Conservation (phyloP, 2,888 invertebrate genomes). For the Pheosia gnoma region DNA sequence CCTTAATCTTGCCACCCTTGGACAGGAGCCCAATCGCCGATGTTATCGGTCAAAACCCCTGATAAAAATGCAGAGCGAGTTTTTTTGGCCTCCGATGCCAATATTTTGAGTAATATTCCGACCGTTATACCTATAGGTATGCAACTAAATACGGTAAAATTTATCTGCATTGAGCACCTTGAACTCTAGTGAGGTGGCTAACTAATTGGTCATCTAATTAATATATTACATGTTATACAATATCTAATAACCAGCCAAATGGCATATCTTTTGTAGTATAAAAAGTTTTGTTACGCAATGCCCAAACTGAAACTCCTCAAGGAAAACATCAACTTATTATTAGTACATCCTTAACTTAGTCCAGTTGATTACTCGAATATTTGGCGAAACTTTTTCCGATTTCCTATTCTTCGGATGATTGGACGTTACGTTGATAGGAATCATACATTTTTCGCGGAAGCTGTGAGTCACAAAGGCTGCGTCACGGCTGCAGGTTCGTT, state of each 20-base stretch:
- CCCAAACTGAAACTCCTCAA: neutral
- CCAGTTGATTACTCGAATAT: neutral
- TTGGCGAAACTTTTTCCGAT: neutral
- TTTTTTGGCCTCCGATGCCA: neutral
- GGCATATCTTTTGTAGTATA: no score
- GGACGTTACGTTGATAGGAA: constrained; percentile 10
- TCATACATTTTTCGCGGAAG: constrained; percentile 36
- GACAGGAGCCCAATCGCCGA: neutral
- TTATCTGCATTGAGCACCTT: neutral
- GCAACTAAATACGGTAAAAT: neutral
- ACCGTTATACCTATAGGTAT: neutral
- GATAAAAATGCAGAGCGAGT: neutral
- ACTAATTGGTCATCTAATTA: no score
- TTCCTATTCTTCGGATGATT: constrained; percentile 2
- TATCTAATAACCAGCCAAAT: no score
- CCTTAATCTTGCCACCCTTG: neutral
- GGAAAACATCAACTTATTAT: neutral
- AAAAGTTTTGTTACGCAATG: no score
- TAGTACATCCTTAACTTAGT: neutral
- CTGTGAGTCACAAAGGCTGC: constrained; percentile 23
- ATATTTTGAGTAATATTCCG: neutral
- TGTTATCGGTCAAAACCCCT: neutral
- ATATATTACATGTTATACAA: no score
- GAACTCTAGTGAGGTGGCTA: no score
- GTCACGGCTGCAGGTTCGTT: constrained; percentile 13